A percentile compares a stretch with the other conserved stretches of the same genome.
Evolutionary conservation across 1,140 invertebrate genomes (phyloP).

Genomic region (Euglossa dilemma): DNA sequence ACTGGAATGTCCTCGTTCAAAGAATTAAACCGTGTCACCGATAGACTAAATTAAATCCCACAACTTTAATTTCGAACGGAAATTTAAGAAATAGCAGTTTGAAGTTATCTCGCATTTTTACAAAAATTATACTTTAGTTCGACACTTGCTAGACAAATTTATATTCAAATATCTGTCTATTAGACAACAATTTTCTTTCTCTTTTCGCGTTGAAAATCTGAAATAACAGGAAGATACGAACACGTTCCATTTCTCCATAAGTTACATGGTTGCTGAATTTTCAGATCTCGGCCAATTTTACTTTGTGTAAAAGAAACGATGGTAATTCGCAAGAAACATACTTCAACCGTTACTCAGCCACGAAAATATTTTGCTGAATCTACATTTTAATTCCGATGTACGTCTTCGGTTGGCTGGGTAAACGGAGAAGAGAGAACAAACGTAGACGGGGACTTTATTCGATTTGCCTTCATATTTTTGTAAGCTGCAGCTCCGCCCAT

Average conservation of each 20-base stretch:
- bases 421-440: constrained; percentile 60
- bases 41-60: too few relatives aligned
- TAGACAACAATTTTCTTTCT: too few relatives aligned
- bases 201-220: neutral
- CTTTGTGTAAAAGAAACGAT: neutral
- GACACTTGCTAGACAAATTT: too few relatives aligned
- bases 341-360: constrained; percentile 9
- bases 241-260: too few relatives aligned
- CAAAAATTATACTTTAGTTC: too few relatives aligned
- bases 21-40: neutral
- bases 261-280: neutral
- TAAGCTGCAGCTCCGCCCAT: constrained; percentile 33
- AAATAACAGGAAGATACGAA: too few relatives aligned
- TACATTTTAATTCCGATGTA: constrained; percentile 76
- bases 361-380: constrained; percentile 74
- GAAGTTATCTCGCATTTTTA: too few relatives aligned
- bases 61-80: too few relatives aligned
- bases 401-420: constrained; percentile 66
- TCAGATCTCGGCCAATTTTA: neutral
- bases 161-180: too few relatives aligned
- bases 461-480: constrained; percentile 68
- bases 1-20: neutral
- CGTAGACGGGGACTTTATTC: constrained; percentile 62
- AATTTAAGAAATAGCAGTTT: too few relatives aligned
- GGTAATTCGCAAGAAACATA: constrained; percentile 6